These are phyloP conservation scores for Mimumesa dahlbomi DNA, from an alignment of 2,888 invertebrate species.

Conservation along the genomic window DNA sequence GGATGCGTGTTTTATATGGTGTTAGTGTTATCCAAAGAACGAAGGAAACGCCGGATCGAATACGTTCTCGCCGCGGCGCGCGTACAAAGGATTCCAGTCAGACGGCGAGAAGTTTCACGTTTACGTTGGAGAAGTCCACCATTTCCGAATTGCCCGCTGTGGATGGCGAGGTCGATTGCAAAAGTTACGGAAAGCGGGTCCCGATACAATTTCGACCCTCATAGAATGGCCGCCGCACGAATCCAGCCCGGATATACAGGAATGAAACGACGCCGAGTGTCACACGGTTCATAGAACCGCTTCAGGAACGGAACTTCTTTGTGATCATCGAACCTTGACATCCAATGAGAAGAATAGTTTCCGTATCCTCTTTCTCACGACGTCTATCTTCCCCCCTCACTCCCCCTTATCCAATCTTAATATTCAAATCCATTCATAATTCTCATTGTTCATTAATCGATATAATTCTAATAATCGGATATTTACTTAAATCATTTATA, in stretches of 20 bases:
- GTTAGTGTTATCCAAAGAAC: background rate
- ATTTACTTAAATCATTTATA: no score
- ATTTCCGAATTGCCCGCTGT: conserved; percentile 61
- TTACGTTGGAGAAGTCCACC: conserved; percentile 61
- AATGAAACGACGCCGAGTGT: conserved; percentile 58
- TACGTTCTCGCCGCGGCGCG: background rate
- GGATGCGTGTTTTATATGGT: no score
- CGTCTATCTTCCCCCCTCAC: no score
- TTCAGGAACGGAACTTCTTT: conserved; percentile 42
- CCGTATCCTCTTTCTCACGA: background rate
- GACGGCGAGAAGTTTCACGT: conserved; percentile 56
- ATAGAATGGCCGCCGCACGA: conserved; percentile 59
- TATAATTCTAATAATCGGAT: no score
- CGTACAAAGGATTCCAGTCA: conserved; percentile 22
- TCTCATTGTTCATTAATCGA: no score
- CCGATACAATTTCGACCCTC: conserved; percentile 64
- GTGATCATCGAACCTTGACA: conserved; percentile 26
- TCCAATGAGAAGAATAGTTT: background rate
- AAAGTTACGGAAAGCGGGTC: conserved; percentile 63
- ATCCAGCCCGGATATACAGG: conserved; percentile 50
- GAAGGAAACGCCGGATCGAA: background rate
- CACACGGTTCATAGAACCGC: conserved; percentile 60
- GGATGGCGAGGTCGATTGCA: conserved; percentile 67
- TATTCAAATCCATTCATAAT: no score
- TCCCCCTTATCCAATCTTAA: no score